These are phyloP conservation scores for Sternarchorhynchus goeldii DNA, from an alignment of 2,797 vertebrate genomes.

Conservation along the genomic window DNA sequence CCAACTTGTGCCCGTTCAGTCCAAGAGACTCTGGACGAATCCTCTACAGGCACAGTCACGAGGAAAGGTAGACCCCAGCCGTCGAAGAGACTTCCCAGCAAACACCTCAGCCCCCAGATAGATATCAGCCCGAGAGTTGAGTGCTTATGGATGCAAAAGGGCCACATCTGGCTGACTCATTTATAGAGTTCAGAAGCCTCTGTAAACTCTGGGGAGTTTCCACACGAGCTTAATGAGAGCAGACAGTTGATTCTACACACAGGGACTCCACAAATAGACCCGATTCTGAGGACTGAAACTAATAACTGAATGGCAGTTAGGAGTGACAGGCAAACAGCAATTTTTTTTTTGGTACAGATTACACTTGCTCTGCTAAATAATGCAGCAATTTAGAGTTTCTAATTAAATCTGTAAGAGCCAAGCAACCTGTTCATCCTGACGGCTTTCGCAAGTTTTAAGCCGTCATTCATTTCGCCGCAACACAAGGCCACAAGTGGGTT, in stretches of 20 bases:
- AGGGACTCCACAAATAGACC: conserved; percentile 9
- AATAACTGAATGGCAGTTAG: conserved; percentile 24
- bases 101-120: conserved; percentile 18
- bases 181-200: conserved; percentile 12
- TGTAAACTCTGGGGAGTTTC: conserved; percentile 35
- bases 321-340: background rate
- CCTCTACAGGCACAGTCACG: conserved; percentile 30
- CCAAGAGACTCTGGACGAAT: conserved; percentile 23
- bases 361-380: no score
- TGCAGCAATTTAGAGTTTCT: no score
- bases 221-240: conserved; percentile 4
- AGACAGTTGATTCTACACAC: background rate
- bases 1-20: conserved; percentile 32
- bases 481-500: no score
- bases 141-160: conserved; percentile 24
- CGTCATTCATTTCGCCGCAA: no score
- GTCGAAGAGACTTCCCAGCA: conserved; percentile 21
- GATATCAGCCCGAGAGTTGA: conserved; percentile 14
- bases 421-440: no score
- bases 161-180: conserved; percentile 20
- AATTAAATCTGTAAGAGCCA: no score
- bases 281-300: conserved; percentile 15
- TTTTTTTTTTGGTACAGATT: no score
- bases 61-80: conserved; percentile 15
- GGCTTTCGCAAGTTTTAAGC: no score